Base-by-base conservation (phyloP, 2,888 invertebrate species). In the Cryptosula pallasiana region DNA sequence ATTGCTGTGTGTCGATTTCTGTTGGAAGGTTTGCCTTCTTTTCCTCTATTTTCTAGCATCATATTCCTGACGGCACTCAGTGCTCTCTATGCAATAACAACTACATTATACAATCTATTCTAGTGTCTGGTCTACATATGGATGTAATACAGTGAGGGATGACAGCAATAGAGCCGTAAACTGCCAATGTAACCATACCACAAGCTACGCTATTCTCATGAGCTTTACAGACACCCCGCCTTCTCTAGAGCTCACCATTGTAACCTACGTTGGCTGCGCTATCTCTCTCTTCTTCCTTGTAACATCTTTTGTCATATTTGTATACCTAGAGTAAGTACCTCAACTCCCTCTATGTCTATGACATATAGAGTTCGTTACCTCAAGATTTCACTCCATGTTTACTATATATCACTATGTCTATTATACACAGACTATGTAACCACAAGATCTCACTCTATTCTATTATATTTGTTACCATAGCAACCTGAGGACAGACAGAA, bases 401-500 rank as follows among this genome's bases (percentile, higher is more conserved):
- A n/a, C n/a, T n/a, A n/a, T n/a, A n/a, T n/a, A n/a, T n/a, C n/a
- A n/a, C n/a, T n/a, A n/a, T n/a, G n/a, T n/a, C n/a, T n/a, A n/a
- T n/a, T n/a, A n/a, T n/a, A n/a, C n/a, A n/a, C n/a, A n/a, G n/a
- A n/a, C n/a, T n/a, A n/a, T n/a, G n/a, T n/a, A n/a, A n/a, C n/a
- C n/a, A n/a, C n/a, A n/a, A n/a, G n/a, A n/a, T n/a, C n/a, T n/a
- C n/a, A n/a, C 45, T 45, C 45, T 45, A 45, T 45, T 9, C 9
- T 45, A 9, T 13, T 45, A 45, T 45, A 9, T 45, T 45, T 45
- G 45, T 45, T 45, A 13, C 20, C 45, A 74, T 35, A 80, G 79
- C 55, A 78, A 78, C 0, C 73, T 80, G 69, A 77, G 77, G 71
- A 79, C 78, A 9, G 80, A 80, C 63, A 72, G 79, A 35, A 76